phyloP scores from a whole-genome alignment of 2,888 invertebrate species.

The Galerucella nymphaeae region DNA sequence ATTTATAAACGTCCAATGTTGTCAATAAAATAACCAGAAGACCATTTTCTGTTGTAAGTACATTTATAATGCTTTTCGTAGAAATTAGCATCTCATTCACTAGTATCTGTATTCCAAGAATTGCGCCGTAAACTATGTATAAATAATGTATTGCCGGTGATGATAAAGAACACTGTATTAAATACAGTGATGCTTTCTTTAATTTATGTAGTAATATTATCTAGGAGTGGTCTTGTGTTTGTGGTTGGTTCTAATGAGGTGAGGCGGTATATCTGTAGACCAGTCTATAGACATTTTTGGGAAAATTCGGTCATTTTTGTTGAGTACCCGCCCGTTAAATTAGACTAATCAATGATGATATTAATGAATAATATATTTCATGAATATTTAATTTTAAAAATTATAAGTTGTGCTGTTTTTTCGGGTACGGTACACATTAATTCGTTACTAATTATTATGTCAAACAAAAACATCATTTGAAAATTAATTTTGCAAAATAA shows the following conservation, averaged over 20 bases:
- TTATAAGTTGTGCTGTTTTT: no score
- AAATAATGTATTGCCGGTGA: constrained; percentile 20
- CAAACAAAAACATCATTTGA: no score
- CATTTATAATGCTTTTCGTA: constrained; percentile 13
- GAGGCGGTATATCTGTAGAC: constrained; percentile 26
- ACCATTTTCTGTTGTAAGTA: constrained; percentile 30
- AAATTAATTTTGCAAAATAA: no score
- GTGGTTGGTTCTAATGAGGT: constrained; percentile 22
- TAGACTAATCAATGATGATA: background rate
- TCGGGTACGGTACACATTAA: no score
- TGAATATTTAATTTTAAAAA: background rate
- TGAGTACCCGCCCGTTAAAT: background rate
- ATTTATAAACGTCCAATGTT: constrained; percentile 25
- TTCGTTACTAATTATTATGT: no score
- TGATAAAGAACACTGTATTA: constrained; percentile 17
- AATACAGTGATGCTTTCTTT: constrained; percentile 7
- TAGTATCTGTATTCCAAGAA: constrained; percentile 27
- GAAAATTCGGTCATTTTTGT: constrained; percentile 2
- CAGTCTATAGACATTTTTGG: constrained; percentile 14
- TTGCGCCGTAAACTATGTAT: constrained; percentile 30
- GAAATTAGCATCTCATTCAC: constrained; percentile 31
- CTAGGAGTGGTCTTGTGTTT: constrained; percentile 29
- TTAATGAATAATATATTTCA: background rate
- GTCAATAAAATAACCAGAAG: constrained; percentile 27
- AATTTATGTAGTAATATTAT: constrained; percentile 7